These are phyloP conservation scores for Atherinosoma microstoma DNA, from an alignment of 2,797 vertebrate genomes.

Conservation along the genomic window DNA sequence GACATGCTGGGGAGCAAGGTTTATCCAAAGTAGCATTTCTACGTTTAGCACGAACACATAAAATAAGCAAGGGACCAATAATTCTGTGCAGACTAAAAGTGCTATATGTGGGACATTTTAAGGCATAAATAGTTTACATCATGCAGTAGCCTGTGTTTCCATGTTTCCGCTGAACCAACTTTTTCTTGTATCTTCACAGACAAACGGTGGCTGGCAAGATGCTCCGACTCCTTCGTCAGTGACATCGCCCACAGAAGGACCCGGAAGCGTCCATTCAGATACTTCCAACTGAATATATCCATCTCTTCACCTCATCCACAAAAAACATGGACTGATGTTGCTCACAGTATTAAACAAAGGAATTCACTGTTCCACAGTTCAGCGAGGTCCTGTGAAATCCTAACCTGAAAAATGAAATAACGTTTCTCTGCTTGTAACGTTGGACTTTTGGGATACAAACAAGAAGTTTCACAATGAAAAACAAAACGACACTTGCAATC, in stretches of 20 bases:
- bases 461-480: slow-evolving; percentile 83
- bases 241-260: slow-evolving; percentile 99
- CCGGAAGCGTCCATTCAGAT: slow-evolving; percentile 99
- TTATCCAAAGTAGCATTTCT: neutral
- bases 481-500: slow-evolving; percentile 56
- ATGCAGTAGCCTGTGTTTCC: neutral
- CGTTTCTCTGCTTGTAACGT: slow-evolving; percentile 77
- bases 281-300: slow-evolving; percentile 97
- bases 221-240: slow-evolving; percentile 98
- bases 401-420: slow-evolving; percentile 62
- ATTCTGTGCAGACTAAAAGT: neutral
- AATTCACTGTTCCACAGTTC: slow-evolving; percentile 65
- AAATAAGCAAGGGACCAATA: neutral
- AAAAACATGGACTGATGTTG: slow-evolving; percentile 75
- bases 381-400: slow-evolving; percentile 71
- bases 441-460: slow-evolving; percentile 87
- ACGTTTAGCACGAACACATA: neutral
- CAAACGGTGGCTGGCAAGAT: slow-evolving; percentile 99
- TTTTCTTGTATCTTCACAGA: slow-evolving; percentile 79
- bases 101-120: neutral
- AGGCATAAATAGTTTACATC: neutral
- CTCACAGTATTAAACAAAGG: slow-evolving; percentile 79
- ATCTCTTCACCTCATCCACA: slow-evolving; percentile 68
- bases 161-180: neutral
- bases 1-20: neutral